Base-by-base conservation (phyloP, 2,113 vertebrate genomes). In the Heterochromis multidens region DNA sequence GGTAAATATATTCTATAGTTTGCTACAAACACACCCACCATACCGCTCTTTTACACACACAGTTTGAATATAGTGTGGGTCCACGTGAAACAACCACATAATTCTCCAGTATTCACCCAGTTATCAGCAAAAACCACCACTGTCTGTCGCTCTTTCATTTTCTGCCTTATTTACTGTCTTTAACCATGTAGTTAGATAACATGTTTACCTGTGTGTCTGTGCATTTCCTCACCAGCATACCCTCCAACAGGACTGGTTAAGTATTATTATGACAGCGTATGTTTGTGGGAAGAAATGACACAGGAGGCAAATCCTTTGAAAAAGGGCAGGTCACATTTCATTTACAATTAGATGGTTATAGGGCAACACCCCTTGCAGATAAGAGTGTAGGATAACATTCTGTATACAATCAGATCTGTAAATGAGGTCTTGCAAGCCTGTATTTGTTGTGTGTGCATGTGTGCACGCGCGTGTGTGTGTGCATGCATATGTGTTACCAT, bases 1-100 rank as follows among this genome's bases (percentile, higher is more conserved):
- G 81, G 77, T 92, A 89, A 91, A 91, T 87, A 92, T 92, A 92
- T 91, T 93, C 85, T 84, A 72, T 33, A 77, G 86, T 84, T 58
- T 82, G 79, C 77, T 63, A 57, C 46, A 80, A 86, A 90, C 84
- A 82, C 80, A 21, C 59, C 61, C 54, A 13, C 80, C 78, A 70
- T 67, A 54, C 76, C 76, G 25, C 87, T 81, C 79, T 54, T 62
- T 77, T 56, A 65, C 84, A 80, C 81, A 57, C 31, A 58, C 61
- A 33, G 46, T 86, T 76, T 89, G 40, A 70, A 89, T 80, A 43
- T 57, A 7, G 67, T 77, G 79, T 90, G 72, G 62, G 65, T 77
- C 29, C 29, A 58, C 49, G 70, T 80, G 49, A 83, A 89, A 84
- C 70, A 82, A 62, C 25, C 79, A 57, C 77, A 81, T 29, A 81